These are phyloP conservation scores for Cossypha heuglini DNA, from an alignment of 2,797 vertebrate genomes.

Conservation along the genomic window DNA sequence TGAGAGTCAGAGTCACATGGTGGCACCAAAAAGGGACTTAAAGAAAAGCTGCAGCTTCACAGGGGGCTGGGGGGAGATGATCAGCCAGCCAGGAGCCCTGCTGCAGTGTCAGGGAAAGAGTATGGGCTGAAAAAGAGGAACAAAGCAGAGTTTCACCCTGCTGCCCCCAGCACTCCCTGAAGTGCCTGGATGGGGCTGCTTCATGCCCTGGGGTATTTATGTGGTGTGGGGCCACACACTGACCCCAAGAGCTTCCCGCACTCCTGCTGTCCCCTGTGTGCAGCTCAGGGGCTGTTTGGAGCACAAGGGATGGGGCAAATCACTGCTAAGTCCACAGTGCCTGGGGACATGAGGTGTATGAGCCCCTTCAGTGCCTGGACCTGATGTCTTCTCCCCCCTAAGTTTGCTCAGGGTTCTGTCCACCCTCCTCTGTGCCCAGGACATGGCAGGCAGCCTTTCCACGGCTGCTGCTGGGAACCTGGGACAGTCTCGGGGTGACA, in stretches of 20 bases:
- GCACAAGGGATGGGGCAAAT: background rate
- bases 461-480: background rate
- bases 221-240: background rate
- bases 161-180: background rate
- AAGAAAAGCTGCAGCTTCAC: background rate
- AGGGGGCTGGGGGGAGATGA: rapidly evolving
- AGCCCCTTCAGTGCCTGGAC: rapidly evolving
- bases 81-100: background rate
- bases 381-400: background rate
- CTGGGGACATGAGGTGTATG: rapidly evolving
- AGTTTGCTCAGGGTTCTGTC: background rate
- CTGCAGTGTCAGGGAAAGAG: background rate
- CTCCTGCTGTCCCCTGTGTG: background rate
- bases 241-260: background rate
- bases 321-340: rapidly evolving
- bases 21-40: background rate
- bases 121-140: background rate
- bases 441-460: background rate
- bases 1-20: background rate
- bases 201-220: background rate
- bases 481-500: background rate
- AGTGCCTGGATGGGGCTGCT: background rate
- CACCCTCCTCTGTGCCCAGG: background rate
- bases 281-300: background rate
- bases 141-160: background rate